Percentiles rank a stretch among this genome's conserved stretches.
Conservation (phyloP, 2,888 invertebrate species). For the Hypsopygia costalis region DNA sequence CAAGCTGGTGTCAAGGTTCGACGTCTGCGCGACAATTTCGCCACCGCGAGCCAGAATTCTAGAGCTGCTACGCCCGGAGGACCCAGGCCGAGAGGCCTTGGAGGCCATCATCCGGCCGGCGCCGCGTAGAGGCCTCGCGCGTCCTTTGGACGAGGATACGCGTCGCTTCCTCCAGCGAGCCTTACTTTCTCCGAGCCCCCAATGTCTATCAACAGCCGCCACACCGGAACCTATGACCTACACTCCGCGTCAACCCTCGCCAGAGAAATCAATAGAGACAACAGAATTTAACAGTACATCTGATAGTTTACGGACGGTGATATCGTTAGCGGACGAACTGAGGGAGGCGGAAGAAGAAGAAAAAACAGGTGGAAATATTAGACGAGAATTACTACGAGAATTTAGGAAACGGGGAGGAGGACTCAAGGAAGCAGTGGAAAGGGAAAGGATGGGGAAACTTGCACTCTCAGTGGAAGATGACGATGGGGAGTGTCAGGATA, state of each 20-base stretch:
- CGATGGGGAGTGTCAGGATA: slow-evolving; percentile 39
- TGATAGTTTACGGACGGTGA: slow-evolving; percentile 21
- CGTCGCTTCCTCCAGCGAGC: slow-evolving; percentile 62
- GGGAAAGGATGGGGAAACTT: slow-evolving; percentile 61
- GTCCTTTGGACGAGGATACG: slow-evolving; percentile 66
- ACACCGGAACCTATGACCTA: slow-evolving; percentile 36
- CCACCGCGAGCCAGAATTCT: slow-evolving; percentile 62
- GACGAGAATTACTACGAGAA: slow-evolving; percentile 40
- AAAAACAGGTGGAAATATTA: slow-evolving; percentile 31
- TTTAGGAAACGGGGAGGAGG: slow-evolving; percentile 42
- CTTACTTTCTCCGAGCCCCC: slow-evolving; percentile 53
- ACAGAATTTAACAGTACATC: too few species aligned
- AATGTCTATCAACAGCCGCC: slow-evolving; percentile 30
- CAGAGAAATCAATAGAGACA: slow-evolving; percentile 3
- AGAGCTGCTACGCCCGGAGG: slow-evolving; percentile 60
- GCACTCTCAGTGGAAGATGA: slow-evolving; percentile 71
- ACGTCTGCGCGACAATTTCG: slow-evolving; percentile 50
- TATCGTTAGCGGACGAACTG: slow-evolving; percentile 65
- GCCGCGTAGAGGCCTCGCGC: slow-evolving; percentile 54
- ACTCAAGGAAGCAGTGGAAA: slow-evolving; percentile 50
- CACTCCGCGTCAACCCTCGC: slow-evolving; percentile 12
- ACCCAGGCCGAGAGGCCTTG: slow-evolving; percentile 60
- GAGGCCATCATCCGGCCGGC: slow-evolving; percentile 67
- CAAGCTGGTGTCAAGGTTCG: slow-evolving; percentile 59
- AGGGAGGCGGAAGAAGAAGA: slow-evolving; percentile 61